Base-by-base conservation (phyloP, 2,113 vertebrate species). In the Benitochromis conjunctus region DNA sequence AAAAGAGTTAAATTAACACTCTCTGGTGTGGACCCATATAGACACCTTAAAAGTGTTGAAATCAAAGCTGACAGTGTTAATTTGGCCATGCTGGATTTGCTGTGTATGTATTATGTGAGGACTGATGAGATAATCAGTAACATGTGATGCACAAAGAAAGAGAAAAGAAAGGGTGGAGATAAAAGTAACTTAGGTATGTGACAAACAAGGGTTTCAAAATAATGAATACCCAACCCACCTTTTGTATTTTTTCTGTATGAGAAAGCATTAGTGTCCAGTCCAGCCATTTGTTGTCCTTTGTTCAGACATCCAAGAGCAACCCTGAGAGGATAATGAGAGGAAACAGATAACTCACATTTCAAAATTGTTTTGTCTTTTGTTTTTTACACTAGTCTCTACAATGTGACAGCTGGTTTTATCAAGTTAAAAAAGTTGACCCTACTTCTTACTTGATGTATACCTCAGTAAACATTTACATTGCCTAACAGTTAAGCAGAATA, bases 101-200 rank as follows among this genome's bases (percentile, higher is more conserved):
- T n/a, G n/a, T n/a, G n/a, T n/a, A n/a, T 21, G 36, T 43, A 24
- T 43, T 11, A 16, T 24, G 4, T 21, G n/a, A 1, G 0, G 3
- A 43, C 11, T 69, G 5, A 24, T 14, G 38, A 6, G n/a, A 24
- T 14, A 69, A 69, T 69, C 36, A 69, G 19, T 24, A 8, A 41
- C 2, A 21, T 19, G 7, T 69, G 12, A 13, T 24, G 2, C 21
- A 26, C 64, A 69, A 69, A 69, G 64, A 74, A 48, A 74, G 0
- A 16, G 21, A 29, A 74, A 46, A 16, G 1, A 29, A 69, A 26
- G 66, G 66, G 21, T 48, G 24, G 41, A 11, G 66, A 43, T 43
- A 48, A 26, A 74, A 18, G 8, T 11, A 48, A 46, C 0, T 1
- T 74, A 2, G 6, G 5, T 46, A 41, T 9, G 21, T 69, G 8